A percentile compares a stretch with the other conserved stretches of the same genome.
Evolutionary conservation across 2,888 invertebrate species (phyloP).

Genomic region (Dicycla oo): DNA sequence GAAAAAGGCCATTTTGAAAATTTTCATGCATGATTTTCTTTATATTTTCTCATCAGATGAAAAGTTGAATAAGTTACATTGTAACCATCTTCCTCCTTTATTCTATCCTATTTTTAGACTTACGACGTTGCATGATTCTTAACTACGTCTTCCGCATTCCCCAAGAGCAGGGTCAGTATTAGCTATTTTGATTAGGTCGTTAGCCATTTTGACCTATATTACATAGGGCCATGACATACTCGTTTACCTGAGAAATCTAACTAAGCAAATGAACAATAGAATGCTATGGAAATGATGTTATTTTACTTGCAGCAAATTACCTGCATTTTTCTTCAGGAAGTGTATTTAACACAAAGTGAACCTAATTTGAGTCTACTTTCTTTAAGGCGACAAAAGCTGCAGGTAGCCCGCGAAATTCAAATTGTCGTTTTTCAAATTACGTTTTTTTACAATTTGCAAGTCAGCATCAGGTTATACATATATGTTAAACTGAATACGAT

Average conservation of each 20-base stretch:
- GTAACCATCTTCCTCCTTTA: not conserved
- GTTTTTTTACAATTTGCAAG: too few species aligned
- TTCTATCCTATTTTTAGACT: not conserved
- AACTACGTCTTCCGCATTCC: constrained; percentile 45
- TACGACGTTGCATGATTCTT: constrained; percentile 29
- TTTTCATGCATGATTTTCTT: too few species aligned
- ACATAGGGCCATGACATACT: not conserved
- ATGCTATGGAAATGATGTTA: not conserved
- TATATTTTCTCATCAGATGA: not conserved
- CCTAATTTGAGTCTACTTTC: not conserved
- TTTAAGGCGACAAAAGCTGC: too few species aligned
- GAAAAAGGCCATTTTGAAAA: too few species aligned
- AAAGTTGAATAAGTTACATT: too few species aligned
- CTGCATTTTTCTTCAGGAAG: not conserved
- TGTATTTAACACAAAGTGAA: not conserved
- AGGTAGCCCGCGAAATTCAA: too few species aligned
- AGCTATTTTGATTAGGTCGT: constrained; percentile 53
- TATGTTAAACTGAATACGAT: too few species aligned
- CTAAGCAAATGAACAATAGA: not conserved
- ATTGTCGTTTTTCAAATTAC: too few species aligned
- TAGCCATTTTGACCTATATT: constrained; percentile 30
- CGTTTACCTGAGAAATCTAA: not conserved
- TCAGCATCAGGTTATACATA: too few species aligned
- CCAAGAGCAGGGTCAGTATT: constrained; percentile 42
- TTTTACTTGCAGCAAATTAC: not conserved